These are phyloP conservation scores for Cydia amplana DNA, from an alignment of 1,140 invertebrate species.

Conservation along the genomic window DNA sequence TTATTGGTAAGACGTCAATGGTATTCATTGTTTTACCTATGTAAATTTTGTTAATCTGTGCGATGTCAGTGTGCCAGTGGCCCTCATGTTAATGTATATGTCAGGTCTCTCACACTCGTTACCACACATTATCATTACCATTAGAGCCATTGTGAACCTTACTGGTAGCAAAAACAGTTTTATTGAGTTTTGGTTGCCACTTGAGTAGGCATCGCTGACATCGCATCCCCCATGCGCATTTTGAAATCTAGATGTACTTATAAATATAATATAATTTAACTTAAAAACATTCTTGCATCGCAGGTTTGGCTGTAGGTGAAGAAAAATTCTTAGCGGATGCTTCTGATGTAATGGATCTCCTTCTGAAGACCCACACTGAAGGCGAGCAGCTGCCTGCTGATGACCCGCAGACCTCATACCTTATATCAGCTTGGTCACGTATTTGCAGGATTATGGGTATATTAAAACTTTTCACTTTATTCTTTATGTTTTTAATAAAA, in stretches of 20 bases:
- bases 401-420: conserved; percentile 98
- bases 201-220: too few species aligned
- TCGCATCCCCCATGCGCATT: too few species aligned
- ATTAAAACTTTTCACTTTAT: conserved; percentile 22
- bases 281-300: conserved; percentile 31
- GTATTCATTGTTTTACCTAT: too few species aligned
- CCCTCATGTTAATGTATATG: too few species aligned
- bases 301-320: conserved; percentile 93
- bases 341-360: conserved; percentile 97
- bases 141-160: too few species aligned
- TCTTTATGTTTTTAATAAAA: not conserved
- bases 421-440: conserved; percentile 99
- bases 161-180: too few species aligned
- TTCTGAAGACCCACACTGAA: conserved; percentile 94
- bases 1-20: conserved; percentile 87
- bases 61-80: too few species aligned
- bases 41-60: too few species aligned
- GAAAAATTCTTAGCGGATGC: conserved; percentile 98
- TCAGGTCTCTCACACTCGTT: too few species aligned
- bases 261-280: too few species aligned
- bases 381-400: conserved; percentile 92
- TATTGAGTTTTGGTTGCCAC: too few species aligned
- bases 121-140: too few species aligned
- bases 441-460: conserved; percentile 98
- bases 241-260: not conserved